phyloP scores from a whole-genome alignment of 2,113 vertebrate species.

The Micronisus gabar region DNA sequence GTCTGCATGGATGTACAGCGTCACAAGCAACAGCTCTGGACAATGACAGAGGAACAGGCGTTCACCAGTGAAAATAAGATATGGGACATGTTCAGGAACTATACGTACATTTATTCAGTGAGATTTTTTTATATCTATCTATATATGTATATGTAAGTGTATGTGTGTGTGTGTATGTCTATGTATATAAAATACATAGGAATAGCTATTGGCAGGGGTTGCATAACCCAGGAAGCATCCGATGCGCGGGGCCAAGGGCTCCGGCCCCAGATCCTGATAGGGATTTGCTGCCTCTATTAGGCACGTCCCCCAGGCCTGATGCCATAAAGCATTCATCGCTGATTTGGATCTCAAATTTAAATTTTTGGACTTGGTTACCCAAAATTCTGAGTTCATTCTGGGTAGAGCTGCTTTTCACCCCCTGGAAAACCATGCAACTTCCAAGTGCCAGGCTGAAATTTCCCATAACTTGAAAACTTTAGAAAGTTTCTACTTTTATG shows the following conservation, averaged over 20 bases:
- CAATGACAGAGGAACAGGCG: conserved; percentile 52
- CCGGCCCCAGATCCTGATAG: background rate
- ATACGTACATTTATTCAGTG: conserved; percentile 36
- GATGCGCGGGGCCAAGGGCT: background rate
- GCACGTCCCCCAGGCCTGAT: background rate
- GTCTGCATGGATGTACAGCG: conserved; percentile 66
- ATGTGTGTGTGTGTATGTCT: conserved; percentile 28
- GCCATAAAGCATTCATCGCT: background rate
- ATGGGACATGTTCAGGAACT: background rate
- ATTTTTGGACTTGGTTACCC: background rate
- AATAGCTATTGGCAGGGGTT: background rate
- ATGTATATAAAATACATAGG: conserved; percentile 11
- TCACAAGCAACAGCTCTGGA: conserved; percentile 50
- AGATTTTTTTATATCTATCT: conserved; percentile 37
- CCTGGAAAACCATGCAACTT: background rate
- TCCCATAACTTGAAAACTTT: background rate
- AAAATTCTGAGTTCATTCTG: background rate
- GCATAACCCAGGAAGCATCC: background rate
- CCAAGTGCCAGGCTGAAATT: background rate
- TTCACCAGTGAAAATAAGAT: conserved; percentile 37
- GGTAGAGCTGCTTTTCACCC: background rate
- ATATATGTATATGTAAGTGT: conserved; percentile 4
- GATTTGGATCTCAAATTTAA: background rate
- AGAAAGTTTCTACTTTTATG: background rate
- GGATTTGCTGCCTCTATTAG: background rate